phyloP scores from a whole-genome alignment of 2,888 invertebrate species.

The Ennomos erosarius region DNA sequence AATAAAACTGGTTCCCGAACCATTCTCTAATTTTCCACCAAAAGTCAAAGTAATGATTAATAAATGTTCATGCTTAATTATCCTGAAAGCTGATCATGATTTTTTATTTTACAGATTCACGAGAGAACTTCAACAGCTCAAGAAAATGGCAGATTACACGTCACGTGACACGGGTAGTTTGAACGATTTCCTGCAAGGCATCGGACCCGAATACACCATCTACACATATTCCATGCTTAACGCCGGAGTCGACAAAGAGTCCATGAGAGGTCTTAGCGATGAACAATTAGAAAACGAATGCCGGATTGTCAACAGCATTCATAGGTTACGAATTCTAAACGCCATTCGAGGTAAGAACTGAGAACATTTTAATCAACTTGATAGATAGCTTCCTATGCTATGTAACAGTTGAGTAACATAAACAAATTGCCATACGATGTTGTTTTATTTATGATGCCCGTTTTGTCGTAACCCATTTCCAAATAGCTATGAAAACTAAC shows the following conservation, averaged over 20 bases:
- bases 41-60: too few species aligned
- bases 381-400: constrained; percentile 14
- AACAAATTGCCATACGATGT: constrained; percentile 22
- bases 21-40: too few species aligned
- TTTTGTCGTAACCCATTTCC: constrained; percentile 31
- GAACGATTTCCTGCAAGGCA: constrained; percentile 92
- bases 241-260: constrained; percentile 96
- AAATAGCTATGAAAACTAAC: constrained; percentile 22
- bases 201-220: constrained; percentile 96
- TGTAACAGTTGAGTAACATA: constrained; percentile 26
- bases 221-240: constrained; percentile 99
- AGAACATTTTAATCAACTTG: constrained; percentile 4
- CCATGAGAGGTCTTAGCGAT: constrained; percentile 93
- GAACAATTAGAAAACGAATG: constrained; percentile 97
- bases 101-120: constrained; percentile 88
- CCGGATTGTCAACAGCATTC: constrained; percentile 97
- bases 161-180: constrained; percentile 97
- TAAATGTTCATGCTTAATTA: too few species aligned
- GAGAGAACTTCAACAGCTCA: constrained; percentile 95
- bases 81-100: constrained; percentile 1
- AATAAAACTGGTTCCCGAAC: too few species aligned
- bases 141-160: constrained; percentile 98
- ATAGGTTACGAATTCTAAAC: constrained; percentile 95
- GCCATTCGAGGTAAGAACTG: constrained; percentile 88
- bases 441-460: constrained; percentile 34